These are phyloP conservation scores for Pelobates fuscus DNA, from an alignment of 2,113 vertebrate genomes.

Conservation along the genomic window DNA sequence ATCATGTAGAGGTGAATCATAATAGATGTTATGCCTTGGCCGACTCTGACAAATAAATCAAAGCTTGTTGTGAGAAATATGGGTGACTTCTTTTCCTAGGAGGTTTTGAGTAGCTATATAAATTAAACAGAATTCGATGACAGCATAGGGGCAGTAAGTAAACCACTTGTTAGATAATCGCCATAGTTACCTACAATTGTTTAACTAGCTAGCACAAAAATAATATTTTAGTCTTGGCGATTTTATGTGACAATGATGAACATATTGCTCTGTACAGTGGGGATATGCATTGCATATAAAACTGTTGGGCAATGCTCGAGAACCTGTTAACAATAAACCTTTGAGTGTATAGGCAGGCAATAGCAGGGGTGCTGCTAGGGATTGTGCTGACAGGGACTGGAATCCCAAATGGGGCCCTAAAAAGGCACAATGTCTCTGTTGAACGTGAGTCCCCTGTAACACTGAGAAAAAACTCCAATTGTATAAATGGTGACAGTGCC, in stretches of 20 bases:
- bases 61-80: conserved; percentile 79
- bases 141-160: conserved; percentile 76
- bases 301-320: no score
- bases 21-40: conserved; percentile 87
- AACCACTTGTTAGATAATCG: conserved; percentile 84
- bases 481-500: no score
- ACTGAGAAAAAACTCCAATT: no score
- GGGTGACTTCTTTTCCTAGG: conserved; percentile 69
- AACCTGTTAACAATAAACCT: no score
- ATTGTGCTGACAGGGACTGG: no score
- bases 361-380: no score
- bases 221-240: conserved; percentile 64
- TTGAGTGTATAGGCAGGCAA: no score
- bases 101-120: conserved; percentile 80
- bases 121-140: conserved; percentile 83
- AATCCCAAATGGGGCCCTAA: no score
- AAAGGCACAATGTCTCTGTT: no score
- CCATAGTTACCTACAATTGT: conserved; percentile 86
- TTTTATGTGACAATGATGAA: conserved; percentile 59
- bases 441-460: no score
- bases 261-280: conserved; percentile 53
- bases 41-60: conserved; percentile 81
- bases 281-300: no score
- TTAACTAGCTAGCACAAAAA: conserved; percentile 76
- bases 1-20: conserved; percentile 84